Evolutionary conservation across 2,113 vertebrate genomes (phyloP).

Genomic region (Cacatua alba): DNA sequence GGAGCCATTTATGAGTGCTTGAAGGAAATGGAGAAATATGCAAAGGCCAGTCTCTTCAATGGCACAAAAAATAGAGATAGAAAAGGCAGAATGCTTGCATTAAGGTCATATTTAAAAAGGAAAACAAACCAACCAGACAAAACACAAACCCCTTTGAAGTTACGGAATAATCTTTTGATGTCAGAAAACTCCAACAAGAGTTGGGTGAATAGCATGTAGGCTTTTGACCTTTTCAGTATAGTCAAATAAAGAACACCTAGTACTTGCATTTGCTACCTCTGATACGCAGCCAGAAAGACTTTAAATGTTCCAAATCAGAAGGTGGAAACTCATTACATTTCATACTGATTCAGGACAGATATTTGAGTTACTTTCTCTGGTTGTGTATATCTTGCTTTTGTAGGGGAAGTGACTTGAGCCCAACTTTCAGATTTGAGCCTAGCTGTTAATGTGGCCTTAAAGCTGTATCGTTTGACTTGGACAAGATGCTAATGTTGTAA

Average conservation of each 20-base stretch:
- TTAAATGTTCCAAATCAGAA: background rate
- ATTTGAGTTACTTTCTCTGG: background rate
- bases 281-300: background rate
- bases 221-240: slow-evolving; percentile 4
- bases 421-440: background rate
- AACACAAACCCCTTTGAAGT: background rate
- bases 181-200: slow-evolving; percentile 3
- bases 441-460: background rate
- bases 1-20: background rate
- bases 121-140: background rate
- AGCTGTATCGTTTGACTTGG: background rate
- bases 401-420: background rate
- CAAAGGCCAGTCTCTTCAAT: background rate
- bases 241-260: slow-evolving; percentile 14
- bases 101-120: background rate
- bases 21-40: slow-evolving; percentile 18
- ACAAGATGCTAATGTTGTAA: background rate
- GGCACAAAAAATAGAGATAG: background rate
- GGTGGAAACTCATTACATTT: background rate
- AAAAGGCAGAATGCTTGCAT: background rate
- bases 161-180: background rate
- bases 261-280: background rate
- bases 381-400: background rate
- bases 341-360: background rate
- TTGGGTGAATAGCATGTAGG: background rate